A percentile compares a stretch with the other conserved stretches of the same genome.
Evolutionary conservation across 1,140 invertebrate genomes (phyloP).

Genomic region (Artemia franciscana): DNA sequence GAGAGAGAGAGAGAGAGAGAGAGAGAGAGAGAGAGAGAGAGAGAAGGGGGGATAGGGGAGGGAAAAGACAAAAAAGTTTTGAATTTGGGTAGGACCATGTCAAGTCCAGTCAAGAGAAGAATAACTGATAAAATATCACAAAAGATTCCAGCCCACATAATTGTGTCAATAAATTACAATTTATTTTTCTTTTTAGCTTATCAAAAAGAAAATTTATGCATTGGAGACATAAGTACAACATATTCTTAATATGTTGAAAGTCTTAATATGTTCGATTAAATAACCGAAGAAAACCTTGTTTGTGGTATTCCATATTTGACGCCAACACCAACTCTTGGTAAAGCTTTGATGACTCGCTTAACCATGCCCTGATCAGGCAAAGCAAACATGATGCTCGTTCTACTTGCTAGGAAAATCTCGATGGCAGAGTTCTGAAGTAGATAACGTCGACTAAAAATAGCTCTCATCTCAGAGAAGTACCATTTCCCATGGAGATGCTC

Average conservation of each 20-base stretch:
- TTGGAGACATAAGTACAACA: not conserved
- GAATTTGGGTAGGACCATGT: too few relatives aligned
- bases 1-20: too few relatives aligned
- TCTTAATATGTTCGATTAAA: not conserved
- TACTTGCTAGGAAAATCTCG: conserved; percentile 92
- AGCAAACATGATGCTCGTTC: conserved; percentile 95
- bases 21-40: too few relatives aligned
- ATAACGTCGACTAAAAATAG: conserved; percentile 89
- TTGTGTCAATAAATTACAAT: too few relatives aligned
- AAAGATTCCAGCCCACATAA: too few relatives aligned
- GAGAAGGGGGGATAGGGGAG: too few relatives aligned
- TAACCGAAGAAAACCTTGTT: conserved; percentile 54
- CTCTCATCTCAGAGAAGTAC: conserved; percentile 96
- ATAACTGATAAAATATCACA: too few relatives aligned
- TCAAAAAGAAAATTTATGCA: not conserved
- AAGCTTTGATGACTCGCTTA: conserved; percentile 91
- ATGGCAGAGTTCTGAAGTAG: conserved; percentile 89
- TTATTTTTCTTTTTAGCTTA: not conserved
- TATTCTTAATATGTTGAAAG: not conserved
- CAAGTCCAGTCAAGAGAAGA: too few relatives aligned
- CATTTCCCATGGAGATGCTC: conserved; percentile 95
- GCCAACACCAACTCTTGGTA: conserved; percentile 93
- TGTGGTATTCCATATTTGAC: conserved; percentile 98
- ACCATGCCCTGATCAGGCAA: conserved; percentile 89
- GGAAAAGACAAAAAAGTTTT: too few relatives aligned